Base-by-base conservation (phyloP, 2,888 invertebrate genomes). In the Coenonympha glycerion region DNA sequence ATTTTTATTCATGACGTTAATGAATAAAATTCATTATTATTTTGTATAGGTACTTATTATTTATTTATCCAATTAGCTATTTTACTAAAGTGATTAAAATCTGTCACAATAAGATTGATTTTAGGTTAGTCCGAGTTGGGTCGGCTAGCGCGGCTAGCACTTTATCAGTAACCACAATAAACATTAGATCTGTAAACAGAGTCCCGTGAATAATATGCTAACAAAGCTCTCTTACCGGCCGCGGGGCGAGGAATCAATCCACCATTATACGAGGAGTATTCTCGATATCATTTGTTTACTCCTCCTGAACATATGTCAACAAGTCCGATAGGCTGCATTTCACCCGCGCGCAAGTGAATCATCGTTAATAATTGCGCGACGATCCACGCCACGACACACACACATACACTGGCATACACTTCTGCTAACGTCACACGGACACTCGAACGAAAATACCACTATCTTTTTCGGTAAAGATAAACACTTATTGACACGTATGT, bases 321-420 rank as follows among this genome's bases (percentile, higher is more conserved):
- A 87, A 85, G 80, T 80, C 79, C 80, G 76, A 80, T 79, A 79
- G 79, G 83, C 76, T 83, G 87, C 86, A 85, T 85, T 86, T 86
- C 84, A 84, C 84, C 81, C 80, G 85, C 78, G 79, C 84, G 73
- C 82, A 84, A 84, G 79, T 87, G 86, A 87, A 82, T 87, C 86
- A 87, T 84, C 85, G 84, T 85, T 85, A 87, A 79, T 83, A 85
- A 84, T 81, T 84, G 84, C 80, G 84, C 84, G 84, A 81, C 83
- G 79, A 77, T 81, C 80, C 80, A 81, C 80, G 79, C 82, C 79
- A 81, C 79, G 75, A 72, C 78, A 77, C 77, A 75, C 78, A 63
- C 78, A 63, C 63, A 61, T n/a, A n/a, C n/a, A n/a, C 58, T 69
- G 53, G 48, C 57, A 57, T 58, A 77, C 80, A 81, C 83, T 77